Conservation (phyloP, 2,888 invertebrate species). For the Sphecodes monilicornis region DNA sequence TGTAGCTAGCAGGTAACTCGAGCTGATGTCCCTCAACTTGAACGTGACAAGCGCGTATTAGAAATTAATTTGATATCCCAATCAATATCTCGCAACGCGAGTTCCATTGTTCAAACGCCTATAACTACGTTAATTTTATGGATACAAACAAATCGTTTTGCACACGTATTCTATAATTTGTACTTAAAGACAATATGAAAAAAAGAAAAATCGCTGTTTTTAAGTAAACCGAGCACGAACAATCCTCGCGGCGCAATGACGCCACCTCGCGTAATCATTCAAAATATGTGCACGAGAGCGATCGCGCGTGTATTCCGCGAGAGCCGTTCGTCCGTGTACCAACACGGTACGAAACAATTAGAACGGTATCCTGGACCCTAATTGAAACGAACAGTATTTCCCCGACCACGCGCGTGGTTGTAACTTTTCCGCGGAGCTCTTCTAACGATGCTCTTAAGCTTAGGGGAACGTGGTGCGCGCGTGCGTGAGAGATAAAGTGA, state of each 20-base stretch:
- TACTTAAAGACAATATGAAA: too few relatives aligned
- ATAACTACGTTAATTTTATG: neutral
- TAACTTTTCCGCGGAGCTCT: slow-evolving; percentile 10
- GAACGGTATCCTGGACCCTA: slow-evolving; percentile 7
- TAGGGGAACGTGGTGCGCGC: neutral
- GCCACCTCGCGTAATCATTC: slow-evolving; percentile 45
- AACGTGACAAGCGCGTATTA: too few relatives aligned
- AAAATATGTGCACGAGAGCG: slow-evolving; percentile 32
- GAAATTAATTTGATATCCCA: too few relatives aligned
- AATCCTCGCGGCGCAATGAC: slow-evolving; percentile 63
- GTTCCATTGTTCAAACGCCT: too few relatives aligned
- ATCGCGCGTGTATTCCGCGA: neutral
- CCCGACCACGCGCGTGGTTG: neutral
- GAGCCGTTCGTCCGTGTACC: slow-evolving; percentile 17
- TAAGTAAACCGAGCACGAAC: slow-evolving; percentile 30
- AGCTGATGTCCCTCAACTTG: too few relatives aligned
- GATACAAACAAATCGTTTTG: too few relatives aligned
- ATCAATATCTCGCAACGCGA: too few relatives aligned
- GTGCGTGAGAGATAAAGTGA: too few relatives aligned
- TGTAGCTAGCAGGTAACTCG: too few relatives aligned
- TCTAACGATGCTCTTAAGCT: slow-evolving; percentile 32
- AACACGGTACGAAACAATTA: slow-evolving; percentile 48
- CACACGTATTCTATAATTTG: neutral
- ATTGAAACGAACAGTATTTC: slow-evolving; percentile 49
- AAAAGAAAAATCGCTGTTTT: neutral